These are phyloP conservation scores for Miniopterus natalensis DNA, from an alignment of 2,113 vertebrate species.

Conservation along the genomic window DNA sequence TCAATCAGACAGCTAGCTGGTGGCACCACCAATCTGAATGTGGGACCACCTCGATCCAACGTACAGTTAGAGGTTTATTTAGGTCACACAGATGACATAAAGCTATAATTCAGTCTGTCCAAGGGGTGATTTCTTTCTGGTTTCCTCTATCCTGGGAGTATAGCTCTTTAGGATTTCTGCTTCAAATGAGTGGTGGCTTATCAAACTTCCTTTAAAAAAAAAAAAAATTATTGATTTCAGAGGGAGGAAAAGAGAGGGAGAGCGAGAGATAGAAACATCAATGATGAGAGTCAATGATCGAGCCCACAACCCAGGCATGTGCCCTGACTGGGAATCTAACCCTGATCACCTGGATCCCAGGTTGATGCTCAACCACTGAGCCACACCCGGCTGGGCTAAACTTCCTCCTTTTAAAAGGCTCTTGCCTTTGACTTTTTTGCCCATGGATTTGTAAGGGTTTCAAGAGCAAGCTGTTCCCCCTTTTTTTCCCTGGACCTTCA, in stretches of 20 bases:
- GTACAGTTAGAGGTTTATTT: conserved; percentile 16
- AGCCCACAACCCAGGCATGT: too few relatives aligned
- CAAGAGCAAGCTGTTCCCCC: not conserved
- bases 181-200: conserved; percentile 36
- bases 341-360: too few relatives aligned
- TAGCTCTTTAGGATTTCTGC: conserved; percentile 43
- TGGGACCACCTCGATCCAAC: not conserved
- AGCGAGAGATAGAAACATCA: too few relatives aligned
- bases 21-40: not conserved
- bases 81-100: conserved; percentile 9
- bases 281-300: too few relatives aligned
- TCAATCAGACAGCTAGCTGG: not conserved
- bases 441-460: conserved; percentile 59
- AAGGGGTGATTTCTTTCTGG: conserved; percentile 4
- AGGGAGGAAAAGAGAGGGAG: too few relatives aligned
- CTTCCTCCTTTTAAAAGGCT: conserved; percentile 57
- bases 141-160: conserved; percentile 32
- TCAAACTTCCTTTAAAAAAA: not conserved
- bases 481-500: not conserved
- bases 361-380: too few relatives aligned
- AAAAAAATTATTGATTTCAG: too few relatives aligned
- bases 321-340: too few relatives aligned
- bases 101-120: conserved; percentile 26
- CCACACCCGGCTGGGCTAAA: not conserved
- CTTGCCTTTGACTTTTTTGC: conserved; percentile 60